Evolutionary conservation across 2,113 vertebrate species (phyloP), one percentile per base, ranked within the genome.

Genomic region (Salminus brasiliensis): DNA sequence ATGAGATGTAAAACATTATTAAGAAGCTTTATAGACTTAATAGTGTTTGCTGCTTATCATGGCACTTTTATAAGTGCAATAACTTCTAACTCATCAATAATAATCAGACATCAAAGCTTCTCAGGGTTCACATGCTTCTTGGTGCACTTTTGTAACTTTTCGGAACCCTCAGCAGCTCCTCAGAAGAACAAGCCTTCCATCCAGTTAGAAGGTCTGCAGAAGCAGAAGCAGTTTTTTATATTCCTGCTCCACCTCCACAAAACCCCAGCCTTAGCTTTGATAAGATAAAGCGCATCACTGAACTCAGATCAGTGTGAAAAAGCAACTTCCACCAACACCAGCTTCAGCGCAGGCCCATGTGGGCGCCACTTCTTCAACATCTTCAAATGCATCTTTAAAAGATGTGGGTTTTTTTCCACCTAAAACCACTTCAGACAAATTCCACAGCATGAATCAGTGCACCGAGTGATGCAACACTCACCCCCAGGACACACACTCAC

Each of bases 361-460:
- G 21, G 23, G 57, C 36, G 43, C 27, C 29, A n/a, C n/a, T n/a
- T 52, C 45, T 66, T 66, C 74, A 65, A 70, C 66, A 27, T 49
- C 41, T 49, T 63, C 45, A 62, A 72, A 72, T 39, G 53, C 71
- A 60, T 49, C 68, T 78, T 78, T 78, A 78, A 78, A 62, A 60
- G 29, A 27, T 6, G 32, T 70, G 52, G 52, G 25, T 70, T 59
- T 78, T 59, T 70, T 78, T 55, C 39, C 41, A 60, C 41, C 67
- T 47, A 78, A 78, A 55, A 62, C 55, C 55, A 49, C 76, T 69
- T 76, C 62, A 74, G 45, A 39, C 65, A 74, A 45, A 81, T 73
- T 74, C 52, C 43, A 73, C 21, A n/a, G 36, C 71, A 88, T 85
- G 88, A 88, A 90, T 88, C 86, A 81, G 79, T 75, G 88, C 88